phyloP scores from a whole-genome alignment of 1,140 invertebrate genomes.

The Aplysia californica region DNA sequence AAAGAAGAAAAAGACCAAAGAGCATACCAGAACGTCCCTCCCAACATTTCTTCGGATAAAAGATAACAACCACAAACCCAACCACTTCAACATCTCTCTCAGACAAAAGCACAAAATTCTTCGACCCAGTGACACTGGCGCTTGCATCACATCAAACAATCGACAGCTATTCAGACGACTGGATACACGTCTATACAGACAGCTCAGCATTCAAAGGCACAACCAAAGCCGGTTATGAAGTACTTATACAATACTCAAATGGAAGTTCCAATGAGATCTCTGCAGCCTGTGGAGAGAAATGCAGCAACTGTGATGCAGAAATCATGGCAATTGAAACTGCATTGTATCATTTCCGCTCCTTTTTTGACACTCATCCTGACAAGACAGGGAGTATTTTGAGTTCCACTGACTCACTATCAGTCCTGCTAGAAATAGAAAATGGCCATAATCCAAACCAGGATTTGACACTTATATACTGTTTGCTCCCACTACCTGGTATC shows the following conservation, averaged over 20 bases:
- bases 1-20: neutral
- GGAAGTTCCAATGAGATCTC: neutral
- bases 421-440: too few relatives aligned
- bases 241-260: neutral
- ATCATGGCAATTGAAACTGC: neutral
- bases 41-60: neutral
- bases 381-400: neutral
- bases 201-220: neutral
- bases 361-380: neutral
- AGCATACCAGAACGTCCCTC: too few relatives aligned
- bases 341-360: neutral
- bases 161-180: neutral
- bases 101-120: neutral
- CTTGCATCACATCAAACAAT: neutral
- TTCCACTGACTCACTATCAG: neutral
- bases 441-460: too few relatives aligned
- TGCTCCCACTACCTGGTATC: too few relatives aligned
- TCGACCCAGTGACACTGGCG: neutral
- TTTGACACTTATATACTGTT: too few relatives aligned
- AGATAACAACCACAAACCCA: neutral
- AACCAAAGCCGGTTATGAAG: neutral
- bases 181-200: neutral
- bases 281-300: neutral
- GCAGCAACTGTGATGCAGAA: neutral
- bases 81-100: neutral